These are phyloP conservation scores for Cinara cedri DNA, from an alignment of 2,888 invertebrate genomes.

Conservation along the genomic window DNA sequence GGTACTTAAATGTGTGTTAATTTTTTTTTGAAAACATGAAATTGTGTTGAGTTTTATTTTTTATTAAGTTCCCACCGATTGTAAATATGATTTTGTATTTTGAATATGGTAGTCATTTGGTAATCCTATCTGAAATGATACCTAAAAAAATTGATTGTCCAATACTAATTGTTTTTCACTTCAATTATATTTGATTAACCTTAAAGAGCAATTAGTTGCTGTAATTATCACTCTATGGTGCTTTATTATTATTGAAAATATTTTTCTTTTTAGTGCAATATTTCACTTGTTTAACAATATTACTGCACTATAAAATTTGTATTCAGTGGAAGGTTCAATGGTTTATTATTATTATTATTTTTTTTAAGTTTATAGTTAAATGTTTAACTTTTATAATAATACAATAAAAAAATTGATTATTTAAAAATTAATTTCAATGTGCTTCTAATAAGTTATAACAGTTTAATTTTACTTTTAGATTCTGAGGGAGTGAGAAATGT, in stretches of 20 bases:
- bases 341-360: conserved; percentile 9
- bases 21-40: too few relatives aligned
- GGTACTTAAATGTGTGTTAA: not conserved
- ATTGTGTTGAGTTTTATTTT: conserved; percentile 15
- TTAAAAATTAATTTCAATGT: too few relatives aligned
- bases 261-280: conserved; percentile 46
- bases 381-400: conserved; percentile 8
- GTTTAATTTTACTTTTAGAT: not conserved
- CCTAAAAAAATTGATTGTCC: not conserved
- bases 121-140: not conserved
- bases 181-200: conserved; percentile 23
- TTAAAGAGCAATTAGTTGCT: conserved; percentile 23
- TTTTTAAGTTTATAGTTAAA: not conserved
- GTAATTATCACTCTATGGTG: conserved; percentile 29
- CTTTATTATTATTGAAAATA: conserved; percentile 38
- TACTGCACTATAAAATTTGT: conserved; percentile 31
- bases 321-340: conserved; percentile 13
- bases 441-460: not conserved
- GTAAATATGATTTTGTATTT: conserved; percentile 42
- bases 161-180: conserved; percentile 16
- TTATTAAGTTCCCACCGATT: conserved; percentile 45
- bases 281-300: conserved; percentile 38
- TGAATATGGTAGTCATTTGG: not conserved
- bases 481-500: too few relatives aligned
- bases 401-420: not conserved